Evolutionary conservation across 2,888 invertebrate species (phyloP).

Genomic region (Mythimna pallens): DNA sequence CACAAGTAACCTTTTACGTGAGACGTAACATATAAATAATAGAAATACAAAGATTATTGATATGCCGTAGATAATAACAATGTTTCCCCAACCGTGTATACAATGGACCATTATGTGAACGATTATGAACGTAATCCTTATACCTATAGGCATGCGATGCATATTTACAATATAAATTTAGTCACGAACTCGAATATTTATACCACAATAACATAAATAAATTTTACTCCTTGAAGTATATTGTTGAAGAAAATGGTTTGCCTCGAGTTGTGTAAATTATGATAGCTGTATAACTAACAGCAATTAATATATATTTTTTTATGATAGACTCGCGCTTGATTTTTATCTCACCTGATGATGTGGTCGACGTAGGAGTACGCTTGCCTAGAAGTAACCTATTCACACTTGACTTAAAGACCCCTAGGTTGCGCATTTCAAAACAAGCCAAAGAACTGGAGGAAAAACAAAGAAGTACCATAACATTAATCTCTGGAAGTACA

Average conservation of each 20-base stretch:
- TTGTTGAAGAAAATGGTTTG: slow-evolving; percentile 32
- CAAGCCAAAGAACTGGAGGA: too few relatives aligned
- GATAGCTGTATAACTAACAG: not conserved
- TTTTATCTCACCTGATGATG: too few relatives aligned
- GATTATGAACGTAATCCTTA: slow-evolving; percentile 67
- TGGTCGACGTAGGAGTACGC: too few relatives aligned
- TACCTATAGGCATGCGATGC: slow-evolving; percentile 66
- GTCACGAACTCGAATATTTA: slow-evolving; percentile 62
- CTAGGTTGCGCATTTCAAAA: too few relatives aligned
- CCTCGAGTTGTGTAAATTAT: not conserved
- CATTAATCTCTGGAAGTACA: too few relatives aligned
- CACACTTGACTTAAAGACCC: too few relatives aligned
- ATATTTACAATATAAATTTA: slow-evolving; percentile 58
- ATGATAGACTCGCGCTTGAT: too few relatives aligned
- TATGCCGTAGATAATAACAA: slow-evolving; percentile 64
- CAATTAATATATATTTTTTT: not conserved
- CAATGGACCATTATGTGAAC: slow-evolving; percentile 77
- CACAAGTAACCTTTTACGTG: slow-evolving; percentile 51
- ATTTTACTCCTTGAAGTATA: slow-evolving; percentile 34
- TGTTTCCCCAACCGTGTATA: slow-evolving; percentile 74
- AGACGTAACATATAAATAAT: slow-evolving; percentile 50
- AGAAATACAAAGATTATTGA: slow-evolving; percentile 65
- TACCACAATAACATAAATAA: slow-evolving; percentile 33
- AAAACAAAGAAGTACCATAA: too few relatives aligned
- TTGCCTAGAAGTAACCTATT: too few relatives aligned